Percentiles rank a stretch among this genome's conserved stretches.
Conservation (phyloP, 1,140 invertebrate genomes). For the Nymphalis io region DNA sequence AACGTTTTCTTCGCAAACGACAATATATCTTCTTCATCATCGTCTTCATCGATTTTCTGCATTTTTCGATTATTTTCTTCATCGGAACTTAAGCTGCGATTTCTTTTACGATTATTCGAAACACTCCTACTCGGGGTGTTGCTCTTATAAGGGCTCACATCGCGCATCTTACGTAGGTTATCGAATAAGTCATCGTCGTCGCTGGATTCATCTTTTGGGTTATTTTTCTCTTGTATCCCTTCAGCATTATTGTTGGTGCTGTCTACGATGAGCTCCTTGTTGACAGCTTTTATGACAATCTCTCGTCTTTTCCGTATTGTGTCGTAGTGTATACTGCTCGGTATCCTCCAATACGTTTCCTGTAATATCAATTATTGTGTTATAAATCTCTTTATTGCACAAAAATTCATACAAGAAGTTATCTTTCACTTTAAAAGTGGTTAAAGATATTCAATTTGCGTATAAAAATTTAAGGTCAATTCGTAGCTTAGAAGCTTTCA, state of each 20-base stretch:
- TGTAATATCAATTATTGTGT: slow-evolving; percentile 35
- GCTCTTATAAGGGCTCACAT: slow-evolving; percentile 7
- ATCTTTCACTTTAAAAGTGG: too few relatives aligned
- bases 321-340: slow-evolving; percentile 73
- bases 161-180: slow-evolving; percentile 60
- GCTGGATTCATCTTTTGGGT: slow-evolving; percentile 51
- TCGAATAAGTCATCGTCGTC: slow-evolving; percentile 70
- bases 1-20: slow-evolving; percentile 70
- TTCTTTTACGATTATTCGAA: slow-evolving; percentile 42
- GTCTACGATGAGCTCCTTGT: slow-evolving; percentile 65
- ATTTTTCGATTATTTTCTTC: slow-evolving; percentile 55
- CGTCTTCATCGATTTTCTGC: slow-evolving; percentile 62
- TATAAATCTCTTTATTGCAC: background rate
- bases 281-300: slow-evolving; percentile 68
- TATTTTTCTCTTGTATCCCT: slow-evolving; percentile 1
- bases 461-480: too few relatives aligned
- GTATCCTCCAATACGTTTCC: slow-evolving; percentile 85
- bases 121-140: slow-evolving; percentile 23
- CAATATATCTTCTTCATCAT: slow-evolving; percentile 66
- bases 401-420: too few relatives aligned
- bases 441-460: too few relatives aligned
- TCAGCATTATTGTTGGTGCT: slow-evolving; percentile 5
- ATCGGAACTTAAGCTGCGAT: slow-evolving; percentile 53
- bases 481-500: too few relatives aligned
- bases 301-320: slow-evolving; percentile 69